Conservation (phyloP, 1,140 invertebrate species). For the Drosophila tristis region DNA sequence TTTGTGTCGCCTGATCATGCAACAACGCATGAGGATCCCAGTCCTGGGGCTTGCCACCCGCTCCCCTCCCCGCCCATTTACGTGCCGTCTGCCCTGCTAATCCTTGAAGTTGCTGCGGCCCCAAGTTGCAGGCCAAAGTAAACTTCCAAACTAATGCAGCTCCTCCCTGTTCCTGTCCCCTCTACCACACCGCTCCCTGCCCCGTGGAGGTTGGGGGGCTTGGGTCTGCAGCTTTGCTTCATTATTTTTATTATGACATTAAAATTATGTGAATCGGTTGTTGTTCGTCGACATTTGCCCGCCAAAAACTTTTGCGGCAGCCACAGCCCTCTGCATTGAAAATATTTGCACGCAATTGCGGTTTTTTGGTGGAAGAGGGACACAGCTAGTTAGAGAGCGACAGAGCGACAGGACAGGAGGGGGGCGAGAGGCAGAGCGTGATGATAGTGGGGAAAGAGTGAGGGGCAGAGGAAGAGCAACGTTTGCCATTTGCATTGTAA, state of each 20-base stretch:
- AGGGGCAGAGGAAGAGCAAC: slow-evolving; percentile 14
- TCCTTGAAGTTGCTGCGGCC: slow-evolving; percentile 23
- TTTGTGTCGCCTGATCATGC: slow-evolving; percentile 58
- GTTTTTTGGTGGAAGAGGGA: slow-evolving; percentile 55
- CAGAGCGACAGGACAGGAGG: too few relatives aligned
- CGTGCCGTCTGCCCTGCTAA: slow-evolving; percentile 15
- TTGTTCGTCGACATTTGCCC: slow-evolving; percentile 43
- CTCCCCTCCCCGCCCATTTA: not conserved
- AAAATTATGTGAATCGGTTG: slow-evolving; percentile 73
- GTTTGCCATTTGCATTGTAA: slow-evolving; percentile 74
- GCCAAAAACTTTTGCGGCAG: slow-evolving; percentile 56
- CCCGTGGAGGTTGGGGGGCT: not conserved
- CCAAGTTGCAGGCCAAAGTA: slow-evolving; percentile 14
- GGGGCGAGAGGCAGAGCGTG: too few relatives aligned
- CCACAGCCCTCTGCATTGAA: slow-evolving; percentile 62
- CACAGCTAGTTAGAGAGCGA: slow-evolving; percentile 30
- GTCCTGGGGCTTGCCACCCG: too few relatives aligned
- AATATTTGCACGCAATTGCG: slow-evolving; percentile 83
- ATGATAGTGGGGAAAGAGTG: not conserved
- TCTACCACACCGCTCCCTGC: slow-evolving; percentile 1
- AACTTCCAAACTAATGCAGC: slow-evolving; percentile 45
- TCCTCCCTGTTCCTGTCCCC: not conserved
- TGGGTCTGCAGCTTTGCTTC: slow-evolving; percentile 18
- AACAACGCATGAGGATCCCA: slow-evolving; percentile 39
- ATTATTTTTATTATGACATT: slow-evolving; percentile 79